Percentiles rank a stretch among this genome's conserved stretches.
Conservation (phyloP, 1,140 invertebrate species). For the Drosophila quadrilineata region DNA sequence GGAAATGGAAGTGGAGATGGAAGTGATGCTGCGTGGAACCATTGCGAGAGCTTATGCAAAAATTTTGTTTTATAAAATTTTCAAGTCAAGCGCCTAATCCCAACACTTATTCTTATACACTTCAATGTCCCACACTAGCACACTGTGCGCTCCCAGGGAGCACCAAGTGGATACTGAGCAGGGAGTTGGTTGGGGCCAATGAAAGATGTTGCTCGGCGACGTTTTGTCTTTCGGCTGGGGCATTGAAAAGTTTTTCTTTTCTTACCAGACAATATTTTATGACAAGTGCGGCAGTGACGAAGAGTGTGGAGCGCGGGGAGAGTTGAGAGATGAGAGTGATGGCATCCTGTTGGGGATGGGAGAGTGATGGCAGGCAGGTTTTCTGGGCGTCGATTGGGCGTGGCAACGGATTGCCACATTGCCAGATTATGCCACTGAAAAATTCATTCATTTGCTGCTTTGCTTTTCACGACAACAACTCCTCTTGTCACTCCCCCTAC, state of each 20-base stretch:
- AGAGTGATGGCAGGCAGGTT: no score
- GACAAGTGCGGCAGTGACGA: constrained; percentile 50
- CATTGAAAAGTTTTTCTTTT: constrained; percentile 78
- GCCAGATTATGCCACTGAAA: constrained; percentile 75
- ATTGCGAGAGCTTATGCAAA: constrained; percentile 73
- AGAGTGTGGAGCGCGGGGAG: neutral
- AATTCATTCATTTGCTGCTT: constrained; percentile 77
- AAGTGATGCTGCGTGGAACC: constrained; percentile 2
- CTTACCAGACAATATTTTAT: constrained; percentile 78
- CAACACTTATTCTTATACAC: constrained; percentile 80
- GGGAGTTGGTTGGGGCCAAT: neutral
- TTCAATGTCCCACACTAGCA: constrained; percentile 72
- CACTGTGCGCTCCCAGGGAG: constrained; percentile 1
- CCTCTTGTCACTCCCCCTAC: neutral
- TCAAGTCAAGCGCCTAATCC: constrained; percentile 79
- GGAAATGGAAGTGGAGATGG: neutral
- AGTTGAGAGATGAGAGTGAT: constrained; percentile 6
- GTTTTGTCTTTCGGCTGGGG: constrained; percentile 34
- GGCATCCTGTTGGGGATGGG: constrained; percentile 33
- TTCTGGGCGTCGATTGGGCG: constrained; percentile 14
- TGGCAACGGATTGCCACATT: constrained; percentile 73
- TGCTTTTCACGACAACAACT: constrained; percentile 58
- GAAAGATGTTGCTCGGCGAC: no score
- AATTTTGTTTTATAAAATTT: constrained; percentile 80
- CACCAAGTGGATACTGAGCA: neutral